Conservation (phyloP, 2,888 invertebrate species). For the Balanococcus diminutus region DNA sequence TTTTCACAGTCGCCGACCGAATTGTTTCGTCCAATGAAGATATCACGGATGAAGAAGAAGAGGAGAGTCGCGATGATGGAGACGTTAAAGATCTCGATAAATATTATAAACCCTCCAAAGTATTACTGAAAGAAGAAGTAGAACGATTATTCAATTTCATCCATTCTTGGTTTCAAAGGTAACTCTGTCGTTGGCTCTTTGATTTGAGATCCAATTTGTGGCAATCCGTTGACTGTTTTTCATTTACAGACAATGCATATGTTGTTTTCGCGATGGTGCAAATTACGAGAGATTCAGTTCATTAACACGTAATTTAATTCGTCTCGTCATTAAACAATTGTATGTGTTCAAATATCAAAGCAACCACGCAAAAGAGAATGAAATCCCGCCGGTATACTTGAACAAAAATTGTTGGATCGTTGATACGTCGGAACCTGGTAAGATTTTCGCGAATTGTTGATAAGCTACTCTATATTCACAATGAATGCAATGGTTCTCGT, state of each 20-base stretch:
- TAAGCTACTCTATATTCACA: neutral
- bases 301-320: slow-evolving; percentile 85
- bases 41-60: slow-evolving; percentile 69
- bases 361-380: slow-evolving; percentile 62
- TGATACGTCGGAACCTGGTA: slow-evolving; percentile 36
- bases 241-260: slow-evolving; percentile 86
- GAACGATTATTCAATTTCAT: slow-evolving; percentile 83
- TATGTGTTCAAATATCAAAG: slow-evolving; percentile 73
- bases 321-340: slow-evolving; percentile 81
- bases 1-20: slow-evolving; percentile 42
- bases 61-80: slow-evolving; percentile 46
- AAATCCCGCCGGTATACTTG: slow-evolving; percentile 57
- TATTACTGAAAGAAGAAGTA: slow-evolving; percentile 78
- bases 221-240: neutral
- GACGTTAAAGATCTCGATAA: slow-evolving; percentile 61
- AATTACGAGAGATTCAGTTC: slow-evolving; percentile 90
- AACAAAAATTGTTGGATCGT: slow-evolving; percentile 49
- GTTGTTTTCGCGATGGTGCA: slow-evolving; percentile 89
- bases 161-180: slow-evolving; percentile 89
- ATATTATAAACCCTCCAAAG: slow-evolving; percentile 63
- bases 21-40: slow-evolving; percentile 66
- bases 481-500: neutral
- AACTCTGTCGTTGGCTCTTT: neutral
- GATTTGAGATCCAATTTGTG: neutral
- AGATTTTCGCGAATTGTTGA: neutral